Base-by-base conservation (phyloP, 35 echinoderm and acorn worm species). In the Apostichopus japonicus region DNA sequence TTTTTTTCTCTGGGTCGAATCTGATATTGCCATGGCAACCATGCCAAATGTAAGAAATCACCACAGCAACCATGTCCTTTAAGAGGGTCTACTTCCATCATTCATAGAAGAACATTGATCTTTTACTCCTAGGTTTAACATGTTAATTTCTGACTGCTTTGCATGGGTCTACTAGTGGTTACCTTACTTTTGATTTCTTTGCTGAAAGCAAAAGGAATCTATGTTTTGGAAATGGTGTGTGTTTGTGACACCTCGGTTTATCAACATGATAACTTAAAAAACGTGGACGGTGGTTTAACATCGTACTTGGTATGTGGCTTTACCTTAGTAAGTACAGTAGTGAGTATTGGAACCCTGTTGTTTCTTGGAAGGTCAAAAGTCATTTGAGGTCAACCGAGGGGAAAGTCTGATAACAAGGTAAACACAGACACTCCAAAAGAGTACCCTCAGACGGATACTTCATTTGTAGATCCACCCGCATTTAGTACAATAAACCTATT, bases 1-100 rank as follows among this genome's bases (percentile, higher is more conserved):
- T 1, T 33, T 1, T 33, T 1, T 33, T 13, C 1, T 61, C 8
- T 61, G 57, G 7, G 0, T 61, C 6, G 7, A 13, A 13, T 61
- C 7, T 61, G 8, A 61, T 61, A 13, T 61, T 61, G 1, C 33
- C 33, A 44, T 44, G 33, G 33, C 33, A 44, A 44, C 33, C 33
- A 44, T 44, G 33, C 33, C 33, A 4, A 44, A 44, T 44, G 33
- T 44, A 44, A 44, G 33, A 44, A 3, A 95, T 99, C 9, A 93
- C 95, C 57, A 99, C 97, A 24, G 97, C 91, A 51, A 99, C 93
- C n/a, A 93, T 96, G n/a, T 96, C 95, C 87, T 99, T 99, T 87
- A 99, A 99, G 80, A 94, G 97, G 78, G 94, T 99, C 51, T 99
- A 98, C 95, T 84, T 95, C 19, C 96, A 86, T 92, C 95, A 91